Evolutionary conservation across 2,113 vertebrate genomes (phyloP).

Genomic region (Oncorhynchus nerka): DNA sequence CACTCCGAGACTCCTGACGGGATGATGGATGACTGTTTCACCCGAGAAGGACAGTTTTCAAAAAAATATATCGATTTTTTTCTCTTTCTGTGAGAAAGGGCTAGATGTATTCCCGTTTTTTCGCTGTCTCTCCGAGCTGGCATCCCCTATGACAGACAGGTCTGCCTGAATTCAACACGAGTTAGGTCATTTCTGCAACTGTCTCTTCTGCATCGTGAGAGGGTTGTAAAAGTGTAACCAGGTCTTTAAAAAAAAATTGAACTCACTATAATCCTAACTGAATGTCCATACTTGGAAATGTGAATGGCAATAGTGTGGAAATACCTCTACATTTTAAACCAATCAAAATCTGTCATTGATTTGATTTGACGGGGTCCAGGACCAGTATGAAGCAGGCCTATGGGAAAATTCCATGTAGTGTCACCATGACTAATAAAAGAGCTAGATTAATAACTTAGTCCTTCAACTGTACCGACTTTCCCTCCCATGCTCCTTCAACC

Average conservation of each 20-base stretch:
- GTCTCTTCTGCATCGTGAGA: not conserved
- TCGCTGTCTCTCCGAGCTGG: not conserved
- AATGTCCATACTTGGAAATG: too few species aligned
- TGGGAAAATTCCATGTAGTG: not conserved
- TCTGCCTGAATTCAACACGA: not conserved
- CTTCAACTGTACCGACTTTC: not conserved
- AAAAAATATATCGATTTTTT: not conserved
- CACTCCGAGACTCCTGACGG: constrained; percentile 29
- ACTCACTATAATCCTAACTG: too few species aligned
- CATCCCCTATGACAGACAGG: too few species aligned
- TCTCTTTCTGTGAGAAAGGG: too few species aligned
- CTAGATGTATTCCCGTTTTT: not conserved
- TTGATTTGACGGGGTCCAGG: too few species aligned
- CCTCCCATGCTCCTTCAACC: not conserved
- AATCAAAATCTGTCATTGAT: too few species aligned
- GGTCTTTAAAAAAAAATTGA: too few species aligned
- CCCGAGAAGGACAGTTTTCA: not conserved
- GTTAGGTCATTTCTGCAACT: not conserved
- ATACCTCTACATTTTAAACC: too few species aligned
- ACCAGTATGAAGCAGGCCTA: too few species aligned
- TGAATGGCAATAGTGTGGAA: too few species aligned
- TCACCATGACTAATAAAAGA: not conserved
- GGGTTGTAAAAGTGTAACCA: not conserved
- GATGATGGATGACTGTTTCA: constrained; percentile 54
- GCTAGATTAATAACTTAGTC: not conserved